Evolutionary conservation across 2,888 invertebrate species (phyloP).

Genomic region (Spisula subtruncata): DNA sequence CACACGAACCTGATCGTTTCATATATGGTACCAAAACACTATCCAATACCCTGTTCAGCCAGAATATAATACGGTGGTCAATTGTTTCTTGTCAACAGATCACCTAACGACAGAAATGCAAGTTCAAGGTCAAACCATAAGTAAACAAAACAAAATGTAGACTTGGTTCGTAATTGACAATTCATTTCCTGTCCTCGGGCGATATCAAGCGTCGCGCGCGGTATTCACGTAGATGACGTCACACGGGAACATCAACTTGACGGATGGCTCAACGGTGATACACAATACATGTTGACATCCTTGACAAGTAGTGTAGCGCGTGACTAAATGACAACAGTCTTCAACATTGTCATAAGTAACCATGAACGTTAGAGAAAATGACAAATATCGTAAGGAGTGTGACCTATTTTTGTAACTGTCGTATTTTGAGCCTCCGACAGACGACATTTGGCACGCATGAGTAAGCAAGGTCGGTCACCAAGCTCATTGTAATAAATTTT

Average conservation of each 20-base stretch:
- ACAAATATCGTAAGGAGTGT: background rate
- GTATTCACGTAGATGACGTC: constrained; percentile 47
- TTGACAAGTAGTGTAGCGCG: constrained; percentile 30
- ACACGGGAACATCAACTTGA: constrained; percentile 43
- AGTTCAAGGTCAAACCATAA: background rate
- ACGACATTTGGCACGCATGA: constrained; percentile 2
- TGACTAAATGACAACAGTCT: constrained; percentile 13
- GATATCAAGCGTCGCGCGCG: background rate
- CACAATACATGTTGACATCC: constrained; percentile 35
- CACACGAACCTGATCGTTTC: no score
- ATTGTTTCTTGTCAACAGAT: no score
- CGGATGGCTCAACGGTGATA: constrained; percentile 29
- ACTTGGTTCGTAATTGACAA: background rate
- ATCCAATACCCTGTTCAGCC: no score
- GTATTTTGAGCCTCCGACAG: background rate
- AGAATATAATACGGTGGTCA: no score
- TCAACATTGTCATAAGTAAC: constrained; percentile 21
- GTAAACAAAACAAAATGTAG: background rate
- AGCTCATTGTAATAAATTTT: constrained; percentile 1
- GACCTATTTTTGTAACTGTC: background rate
- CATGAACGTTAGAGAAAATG: background rate
- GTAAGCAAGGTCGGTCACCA: constrained; percentile 7
- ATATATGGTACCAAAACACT: no score
- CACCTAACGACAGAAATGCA: no score
- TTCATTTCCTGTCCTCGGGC: background rate